These are phyloP conservation scores for Psittacula derbiana DNA, from an alignment of 2,797 vertebrate species.

Conservation along the genomic window DNA sequence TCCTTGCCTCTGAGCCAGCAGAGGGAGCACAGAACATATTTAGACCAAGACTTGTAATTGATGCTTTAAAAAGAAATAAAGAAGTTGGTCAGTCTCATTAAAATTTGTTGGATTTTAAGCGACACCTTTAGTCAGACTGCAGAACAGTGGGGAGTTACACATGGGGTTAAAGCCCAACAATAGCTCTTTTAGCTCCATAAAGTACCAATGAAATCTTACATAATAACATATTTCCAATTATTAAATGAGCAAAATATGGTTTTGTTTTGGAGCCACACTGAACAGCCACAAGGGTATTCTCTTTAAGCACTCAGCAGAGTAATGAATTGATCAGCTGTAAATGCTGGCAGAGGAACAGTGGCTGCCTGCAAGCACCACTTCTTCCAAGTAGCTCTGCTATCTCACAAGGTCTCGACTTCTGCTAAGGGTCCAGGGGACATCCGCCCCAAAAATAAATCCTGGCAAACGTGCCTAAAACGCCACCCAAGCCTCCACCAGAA, in stretches of 20 bases:
- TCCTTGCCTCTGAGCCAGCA: neutral
- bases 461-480: neutral
- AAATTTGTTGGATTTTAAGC: neutral
- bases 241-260: conserved; percentile 49
- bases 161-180: neutral
- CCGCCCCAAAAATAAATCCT: conserved; percentile 76
- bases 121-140: neutral
- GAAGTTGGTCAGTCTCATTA: neutral
- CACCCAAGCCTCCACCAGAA: neutral
- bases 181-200: neutral
- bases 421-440: conserved; percentile 71
- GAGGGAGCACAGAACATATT: conserved; percentile 39
- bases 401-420: conserved; percentile 76
- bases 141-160: neutral
- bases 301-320: conserved; percentile 60
- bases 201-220: neutral
- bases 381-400: conserved; percentile 67
- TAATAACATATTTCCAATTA: conserved; percentile 33
- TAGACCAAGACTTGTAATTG: neutral
- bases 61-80: neutral
- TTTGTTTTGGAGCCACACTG: conserved; percentile 12
- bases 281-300: conserved; percentile 49
- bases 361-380: conserved; percentile 74
- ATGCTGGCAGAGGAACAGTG: conserved; percentile 30
- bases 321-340: conserved; percentile 70